Base-by-base conservation (phyloP, 2,113 vertebrate species). In the Alosa alosa region DNA sequence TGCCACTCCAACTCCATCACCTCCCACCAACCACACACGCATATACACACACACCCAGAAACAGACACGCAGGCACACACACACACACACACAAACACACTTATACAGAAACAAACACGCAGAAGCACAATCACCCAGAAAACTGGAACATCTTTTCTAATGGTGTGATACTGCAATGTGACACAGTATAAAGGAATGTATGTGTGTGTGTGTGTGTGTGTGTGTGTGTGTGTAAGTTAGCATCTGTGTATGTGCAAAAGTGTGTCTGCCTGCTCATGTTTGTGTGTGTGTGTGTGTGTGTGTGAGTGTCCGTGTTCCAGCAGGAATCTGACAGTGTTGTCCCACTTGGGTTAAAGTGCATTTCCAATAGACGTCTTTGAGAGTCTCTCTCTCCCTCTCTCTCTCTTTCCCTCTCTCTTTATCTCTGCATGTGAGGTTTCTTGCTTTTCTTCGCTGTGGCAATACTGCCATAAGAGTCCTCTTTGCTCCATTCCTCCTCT, bases 101-200 rank as follows among this genome's bases (percentile, higher is more conserved):
- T 75, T 84, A 88, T 82, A 47, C 83, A 89, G 44, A 89, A 31
- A 87, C n/a, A 85, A 50, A 57, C 13, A 17, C 4, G 15, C 52
- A 55, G 45, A 72, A 87, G 17, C 52, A 55, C 52, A 55, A 55
- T 18, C 17, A 17, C 17, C 15, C 52, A 55, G 47, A 49, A 49
- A 49, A 49, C 47, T 49, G 47, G 47, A 18, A 55, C 68, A 88
- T 83, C 86, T 75, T 88, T 86, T 87, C 49, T 90, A 87, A 60
- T 57, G 55, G 10, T 46, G 20, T 46, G 39, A 45, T 57, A 64
- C 44, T 84, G 41, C 36, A 60, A 39, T 39, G 3, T 68, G 39
- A 13, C 47, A 49, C 47, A 49, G 7, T 55, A 5, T 17, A 17
- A 17, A 18, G 52, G 13, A 55, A 55, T 55, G 52, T 52, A 11